phyloP scores from a whole-genome alignment of 2,797 vertebrate genomes.

The Acrossocheilus wenchowensis region DNA sequence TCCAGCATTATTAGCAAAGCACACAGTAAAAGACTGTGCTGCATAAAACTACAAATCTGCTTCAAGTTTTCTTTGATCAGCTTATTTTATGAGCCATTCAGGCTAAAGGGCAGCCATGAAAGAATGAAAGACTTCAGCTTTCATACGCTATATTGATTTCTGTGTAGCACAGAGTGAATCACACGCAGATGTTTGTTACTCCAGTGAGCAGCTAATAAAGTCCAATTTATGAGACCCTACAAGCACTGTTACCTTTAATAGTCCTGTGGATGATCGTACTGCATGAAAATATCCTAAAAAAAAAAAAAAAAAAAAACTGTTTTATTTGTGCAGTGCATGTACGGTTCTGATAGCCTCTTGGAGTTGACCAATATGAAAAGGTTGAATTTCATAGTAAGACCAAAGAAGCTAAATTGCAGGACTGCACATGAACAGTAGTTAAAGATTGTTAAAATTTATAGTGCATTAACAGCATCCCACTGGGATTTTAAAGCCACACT shows the following conservation, averaged over 20 bases:
- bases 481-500: no score
- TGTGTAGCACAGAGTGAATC: slow-evolving; percentile 17
- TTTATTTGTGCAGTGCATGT: slow-evolving; percentile 41
- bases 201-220: slow-evolving; percentile 53
- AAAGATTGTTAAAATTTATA: no score
- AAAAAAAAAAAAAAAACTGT: neutral
- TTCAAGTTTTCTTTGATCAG: slow-evolving; percentile 23
- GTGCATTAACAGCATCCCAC: neutral
- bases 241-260: slow-evolving; percentile 58
- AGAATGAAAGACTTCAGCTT: slow-evolving; percentile 26
- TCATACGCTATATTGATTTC: slow-evolving; percentile 53
- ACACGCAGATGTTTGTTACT: slow-evolving; percentile 39
- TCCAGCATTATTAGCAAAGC: neutral
- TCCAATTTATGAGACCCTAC: slow-evolving; percentile 49
- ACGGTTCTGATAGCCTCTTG: slow-evolving; percentile 18
- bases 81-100: neutral
- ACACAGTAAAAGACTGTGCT: neutral
- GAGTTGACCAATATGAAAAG: neutral
- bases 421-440: neutral
- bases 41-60: slow-evolving; percentile 5
- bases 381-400: neutral
- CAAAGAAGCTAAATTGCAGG: neutral
- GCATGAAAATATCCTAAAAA: slow-evolving; percentile 25
- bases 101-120: slow-evolving; percentile 10
- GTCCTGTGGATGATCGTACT: slow-evolving; percentile 20